Evolutionary conservation across 2,113 vertebrate species (phyloP), one percentile per base, ranked within the genome.

Genomic region (Chelonoidis abingdonii): DNA sequence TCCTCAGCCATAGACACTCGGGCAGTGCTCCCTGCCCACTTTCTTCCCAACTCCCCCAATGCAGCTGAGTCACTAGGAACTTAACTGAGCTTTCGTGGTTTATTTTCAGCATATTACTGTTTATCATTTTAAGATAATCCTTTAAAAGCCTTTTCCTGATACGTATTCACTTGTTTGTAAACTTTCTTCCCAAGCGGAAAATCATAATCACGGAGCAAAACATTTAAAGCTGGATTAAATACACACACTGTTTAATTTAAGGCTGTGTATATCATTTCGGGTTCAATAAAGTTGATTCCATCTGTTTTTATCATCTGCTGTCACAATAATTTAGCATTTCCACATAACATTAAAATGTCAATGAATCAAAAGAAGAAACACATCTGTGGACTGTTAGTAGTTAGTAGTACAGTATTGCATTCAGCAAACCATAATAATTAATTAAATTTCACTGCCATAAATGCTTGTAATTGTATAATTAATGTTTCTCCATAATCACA

Each of bases 301-400:
- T 98, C 98, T 98, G 98, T 97, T 98, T 98, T 97, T 96, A 95
- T 98, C 97, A 98, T 98, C 98, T 98, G 95, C 88, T 98, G 83
- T 96, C 97, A 90, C n/a, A 94, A 90, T 97, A 97, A 97, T 98
- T 98, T 98, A 95, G 97, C 94, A 97, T 97, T 97, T 50, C 57
- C 83, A 95, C 88, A 89, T 96, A 93, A 90, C 96, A 97, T 95
- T 97, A 98, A 97, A 98, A 97, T 95, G 93, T 96, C 97, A 98
- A 89, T 97, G 82, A 97, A 96, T 97, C 81, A 97, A 89, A 86
- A 96, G 89, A 95, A 86, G 69, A 95, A 97, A 90, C 59, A 90
- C 92, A 96, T 98, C 94, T 97, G 96, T 91, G 88, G 89, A 90
- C 49, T 78, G 92, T 90, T 93, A 93, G 86, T 62, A 90, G 92